Conservation (phyloP, 2,797 vertebrate species). For the Lepus oiostolus region DNA sequence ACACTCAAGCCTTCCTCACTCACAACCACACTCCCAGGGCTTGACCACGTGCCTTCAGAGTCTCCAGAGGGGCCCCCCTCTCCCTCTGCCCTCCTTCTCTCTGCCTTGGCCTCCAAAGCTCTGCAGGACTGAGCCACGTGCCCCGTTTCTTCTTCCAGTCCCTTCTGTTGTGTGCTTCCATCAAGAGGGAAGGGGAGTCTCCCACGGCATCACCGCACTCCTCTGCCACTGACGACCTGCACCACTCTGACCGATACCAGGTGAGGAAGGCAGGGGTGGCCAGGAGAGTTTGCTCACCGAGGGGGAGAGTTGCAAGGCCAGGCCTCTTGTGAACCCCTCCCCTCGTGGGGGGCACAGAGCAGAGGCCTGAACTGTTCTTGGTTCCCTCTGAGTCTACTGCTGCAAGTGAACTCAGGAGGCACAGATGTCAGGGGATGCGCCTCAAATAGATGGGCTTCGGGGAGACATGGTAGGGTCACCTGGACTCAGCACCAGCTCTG, state of each 20-base stretch:
- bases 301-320: background rate
- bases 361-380: background rate
- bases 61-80: background rate
- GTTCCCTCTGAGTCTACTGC: background rate
- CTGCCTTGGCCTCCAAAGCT: background rate
- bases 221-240: constrained; percentile 94
- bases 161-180: constrained; percentile 98
- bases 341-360: background rate
- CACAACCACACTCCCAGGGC: background rate
- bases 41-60: background rate
- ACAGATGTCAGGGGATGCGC: background rate
- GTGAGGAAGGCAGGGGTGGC: constrained; percentile 88
- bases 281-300: background rate
- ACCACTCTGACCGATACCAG: constrained; percentile 99
- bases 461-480: background rate
- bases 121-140: constrained; percentile 8
- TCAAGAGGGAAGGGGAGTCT: constrained; percentile 99
- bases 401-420: background rate
- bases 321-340: background rate
- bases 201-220: constrained; percentile 98
- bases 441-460: constrained; percentile 2
- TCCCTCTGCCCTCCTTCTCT: background rate
- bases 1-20: constrained; percentile 14
- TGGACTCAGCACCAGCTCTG: background rate
- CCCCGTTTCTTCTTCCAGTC: constrained; percentile 91